Evolutionary conservation across 2,113 vertebrate genomes (phyloP).

Genomic region (Alaudala cheleensis): DNA sequence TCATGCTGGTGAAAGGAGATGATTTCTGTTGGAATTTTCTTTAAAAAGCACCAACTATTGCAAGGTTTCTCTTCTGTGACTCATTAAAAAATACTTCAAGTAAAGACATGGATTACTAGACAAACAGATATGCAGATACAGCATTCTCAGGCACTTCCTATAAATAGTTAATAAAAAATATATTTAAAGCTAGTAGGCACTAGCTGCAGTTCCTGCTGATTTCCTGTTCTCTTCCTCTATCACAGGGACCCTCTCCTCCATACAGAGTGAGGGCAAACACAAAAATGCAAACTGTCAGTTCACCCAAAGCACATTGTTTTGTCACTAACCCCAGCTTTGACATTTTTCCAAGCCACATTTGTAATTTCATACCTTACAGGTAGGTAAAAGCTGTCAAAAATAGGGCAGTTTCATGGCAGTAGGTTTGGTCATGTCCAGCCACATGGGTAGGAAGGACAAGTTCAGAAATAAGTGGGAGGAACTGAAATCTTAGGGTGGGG

Average conservation of each 20-base stretch:
- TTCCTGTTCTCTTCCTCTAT: not conserved
- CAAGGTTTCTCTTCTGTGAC: not conserved
- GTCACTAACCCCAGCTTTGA: not conserved
- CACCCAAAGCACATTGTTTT: not conserved
- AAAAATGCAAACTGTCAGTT: not conserved
- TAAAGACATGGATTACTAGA: not conserved
- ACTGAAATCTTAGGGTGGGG: slow-evolving; percentile 23
- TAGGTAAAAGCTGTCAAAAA: not conserved
- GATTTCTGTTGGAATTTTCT: not conserved
- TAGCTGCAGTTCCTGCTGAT: not conserved
- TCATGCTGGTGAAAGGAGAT: not conserved
- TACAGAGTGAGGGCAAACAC: not conserved
- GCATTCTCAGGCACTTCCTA: not conserved
- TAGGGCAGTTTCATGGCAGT: not conserved
- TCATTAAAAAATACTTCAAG: not conserved
- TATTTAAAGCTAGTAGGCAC: not conserved
- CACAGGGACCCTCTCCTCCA: not conserved
- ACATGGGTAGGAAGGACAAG: not conserved
- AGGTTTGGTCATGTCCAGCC: not conserved
- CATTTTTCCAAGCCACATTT: not conserved
- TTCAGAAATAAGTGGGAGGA: slow-evolving; percentile 1
- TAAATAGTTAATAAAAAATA: not conserved
- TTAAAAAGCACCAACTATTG: not conserved
- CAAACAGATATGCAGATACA: not conserved
- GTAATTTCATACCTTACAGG: not conserved